These are phyloP conservation scores for Pachyuromys duprasi DNA, from an alignment of 2,797 vertebrate genomes.

Conservation along the genomic window DNA sequence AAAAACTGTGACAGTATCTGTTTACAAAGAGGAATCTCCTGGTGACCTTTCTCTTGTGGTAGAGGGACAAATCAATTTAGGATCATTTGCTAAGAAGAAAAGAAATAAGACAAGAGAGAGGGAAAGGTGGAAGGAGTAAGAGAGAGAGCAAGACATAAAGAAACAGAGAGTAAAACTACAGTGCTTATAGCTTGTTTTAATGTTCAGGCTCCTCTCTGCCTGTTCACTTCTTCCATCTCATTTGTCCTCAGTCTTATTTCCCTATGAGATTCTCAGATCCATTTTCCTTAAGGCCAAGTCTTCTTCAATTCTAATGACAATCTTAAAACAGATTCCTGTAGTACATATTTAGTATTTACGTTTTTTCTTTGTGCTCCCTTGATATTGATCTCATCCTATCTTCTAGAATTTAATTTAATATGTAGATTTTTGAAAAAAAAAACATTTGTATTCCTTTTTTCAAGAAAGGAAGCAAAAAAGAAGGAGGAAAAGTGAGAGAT, in stretches of 20 bases:
- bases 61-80: neutral
- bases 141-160: neutral
- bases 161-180: neutral
- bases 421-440: neutral
- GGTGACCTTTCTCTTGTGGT: neutral
- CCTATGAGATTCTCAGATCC: neutral
- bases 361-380: neutral
- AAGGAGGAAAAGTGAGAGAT: neutral
- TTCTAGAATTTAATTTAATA: neutral
- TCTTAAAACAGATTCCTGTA: neutral
- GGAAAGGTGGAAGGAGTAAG: accelerated
- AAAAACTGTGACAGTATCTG: neutral
- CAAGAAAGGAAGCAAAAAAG: neutral
- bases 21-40: neutral
- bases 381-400: neutral
- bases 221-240: neutral
- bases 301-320: conserved; percentile 10
- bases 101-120: neutral
- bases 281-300: neutral
- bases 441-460: neutral
- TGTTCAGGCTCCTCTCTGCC: neutral
- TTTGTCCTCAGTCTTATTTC: neutral
- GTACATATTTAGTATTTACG: neutral
- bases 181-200: neutral
- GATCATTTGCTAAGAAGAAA: neutral